These are phyloP conservation scores for Platyura marginata DNA, from an alignment of 1,140 invertebrate species.

Conservation along the genomic window DNA sequence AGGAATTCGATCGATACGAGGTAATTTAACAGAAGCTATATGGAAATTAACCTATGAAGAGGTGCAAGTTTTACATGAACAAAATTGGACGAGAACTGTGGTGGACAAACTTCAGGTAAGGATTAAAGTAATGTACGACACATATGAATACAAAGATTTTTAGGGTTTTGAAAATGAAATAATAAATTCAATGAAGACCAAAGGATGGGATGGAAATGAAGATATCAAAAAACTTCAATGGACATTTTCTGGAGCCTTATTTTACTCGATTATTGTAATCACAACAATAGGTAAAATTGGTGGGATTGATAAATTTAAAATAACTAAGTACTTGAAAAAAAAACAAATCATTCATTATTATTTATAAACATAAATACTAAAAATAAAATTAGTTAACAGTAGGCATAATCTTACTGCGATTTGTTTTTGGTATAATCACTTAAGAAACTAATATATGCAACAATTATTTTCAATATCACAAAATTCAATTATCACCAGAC, in stretches of 20 bases:
- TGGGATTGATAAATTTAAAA: no score
- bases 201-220: constrained; percentile 85
- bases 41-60: constrained; percentile 53
- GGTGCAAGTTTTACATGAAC: constrained; percentile 40
- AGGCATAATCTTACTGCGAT: no score
- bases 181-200: constrained; percentile 64
- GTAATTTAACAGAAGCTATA: constrained; percentile 56
- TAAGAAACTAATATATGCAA: constrained; percentile 10
- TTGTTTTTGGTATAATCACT: no score
- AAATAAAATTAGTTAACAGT: no score
- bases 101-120: constrained; percentile 34
- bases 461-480: neutral
- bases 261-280: constrained; percentile 95
- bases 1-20: constrained; percentile 50
- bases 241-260: constrained; percentile 79
- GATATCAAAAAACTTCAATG: constrained; percentile 56
- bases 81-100: constrained; percentile 49
- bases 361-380: no score
- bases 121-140: constrained; percentile 4
- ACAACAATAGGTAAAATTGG: constrained; percentile 94
- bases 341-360: no score
- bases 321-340: no score
- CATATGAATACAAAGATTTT: no score
- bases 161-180: constrained; percentile 65
- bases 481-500: neutral